These are phyloP conservation scores for Leptura quadrifasciata DNA, from an alignment of 2,888 invertebrate genomes.

Conservation along the genomic window DNA sequence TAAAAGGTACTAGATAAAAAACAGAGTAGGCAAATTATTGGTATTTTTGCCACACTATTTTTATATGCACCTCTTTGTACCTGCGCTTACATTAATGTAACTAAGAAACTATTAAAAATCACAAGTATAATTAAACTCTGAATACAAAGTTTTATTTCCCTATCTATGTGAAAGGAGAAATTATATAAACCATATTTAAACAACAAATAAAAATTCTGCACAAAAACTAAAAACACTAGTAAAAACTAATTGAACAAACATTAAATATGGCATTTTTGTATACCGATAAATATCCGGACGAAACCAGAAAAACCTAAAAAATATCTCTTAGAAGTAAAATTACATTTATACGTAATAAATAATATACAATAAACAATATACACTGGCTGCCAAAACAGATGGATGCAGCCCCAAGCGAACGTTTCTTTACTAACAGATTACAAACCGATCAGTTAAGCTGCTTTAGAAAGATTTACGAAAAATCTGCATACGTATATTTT, in stretches of 20 bases:
- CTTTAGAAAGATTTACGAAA: conserved; percentile 39
- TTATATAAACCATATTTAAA: conserved; percentile 46
- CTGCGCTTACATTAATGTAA: conserved; percentile 52
- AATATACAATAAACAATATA: conserved; percentile 52
- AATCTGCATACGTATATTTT: conserved; percentile 55
- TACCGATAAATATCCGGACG: conserved; percentile 50
- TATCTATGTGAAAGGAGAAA: conserved; percentile 49
- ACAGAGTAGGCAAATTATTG: conserved; percentile 39
- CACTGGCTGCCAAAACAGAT: conserved; percentile 49
- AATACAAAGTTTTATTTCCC: conserved; percentile 56
- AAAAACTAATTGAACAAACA: conserved; percentile 53
- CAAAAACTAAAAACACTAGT: conserved; percentile 48
- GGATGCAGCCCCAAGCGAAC: conserved; percentile 29
- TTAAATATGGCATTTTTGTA: conserved; percentile 55
- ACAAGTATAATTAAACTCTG: conserved; percentile 61
- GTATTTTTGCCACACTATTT: conserved; percentile 45
- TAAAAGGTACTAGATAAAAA: conserved; percentile 43
- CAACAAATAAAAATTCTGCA: conserved; percentile 41
- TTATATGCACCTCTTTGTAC: conserved; percentile 56
- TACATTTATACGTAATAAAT: conserved; percentile 53
- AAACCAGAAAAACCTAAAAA: conserved; percentile 47
- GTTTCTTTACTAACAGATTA: conserved; percentile 28
- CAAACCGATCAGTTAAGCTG: conserved; percentile 36
- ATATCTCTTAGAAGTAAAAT: conserved; percentile 49
- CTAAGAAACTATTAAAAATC: conserved; percentile 57